These are phyloP conservation scores for Tenthredo distinguenda DNA, from an alignment of 2,888 invertebrate species.

Conservation along the genomic window DNA sequence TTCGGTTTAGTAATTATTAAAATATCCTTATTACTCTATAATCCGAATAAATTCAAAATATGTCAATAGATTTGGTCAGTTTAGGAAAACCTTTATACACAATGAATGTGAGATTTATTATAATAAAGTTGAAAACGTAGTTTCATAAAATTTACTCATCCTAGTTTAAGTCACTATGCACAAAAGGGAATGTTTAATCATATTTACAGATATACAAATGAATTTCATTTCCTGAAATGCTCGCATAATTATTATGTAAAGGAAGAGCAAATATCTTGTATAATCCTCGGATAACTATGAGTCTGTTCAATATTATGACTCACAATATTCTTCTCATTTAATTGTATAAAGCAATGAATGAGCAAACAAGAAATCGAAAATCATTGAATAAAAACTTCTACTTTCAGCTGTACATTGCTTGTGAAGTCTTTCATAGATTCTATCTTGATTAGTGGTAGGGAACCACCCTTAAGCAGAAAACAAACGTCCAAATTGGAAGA, in stretches of 20 bases:
- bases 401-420: neutral
- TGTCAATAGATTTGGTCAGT: neutral
- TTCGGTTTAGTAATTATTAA: neutral
- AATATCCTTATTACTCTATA: neutral
- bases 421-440: conserved; percentile 29
- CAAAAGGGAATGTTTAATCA: conserved; percentile 64
- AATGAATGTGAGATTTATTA: conserved; percentile 7
- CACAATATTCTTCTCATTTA: neutral
- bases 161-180: conserved; percentile 66
- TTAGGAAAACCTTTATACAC: neutral
- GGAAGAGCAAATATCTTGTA: neutral
- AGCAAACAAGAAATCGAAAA: conserved; percentile 33
- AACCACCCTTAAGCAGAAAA: neutral
- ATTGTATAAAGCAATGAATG: conserved; percentile 1
- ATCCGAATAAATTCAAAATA: neutral
- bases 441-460: neutral
- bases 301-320: neutral
- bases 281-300: neutral
- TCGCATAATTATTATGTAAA: neutral
- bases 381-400: neutral
- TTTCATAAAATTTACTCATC: neutral
- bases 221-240: conserved; percentile 18
- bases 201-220: conserved; percentile 54
- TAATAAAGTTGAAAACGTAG: neutral
- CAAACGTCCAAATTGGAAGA: conserved; percentile 41